Conservation (phyloP, 2,888 invertebrate genomes). For the Noctua comes region DNA sequence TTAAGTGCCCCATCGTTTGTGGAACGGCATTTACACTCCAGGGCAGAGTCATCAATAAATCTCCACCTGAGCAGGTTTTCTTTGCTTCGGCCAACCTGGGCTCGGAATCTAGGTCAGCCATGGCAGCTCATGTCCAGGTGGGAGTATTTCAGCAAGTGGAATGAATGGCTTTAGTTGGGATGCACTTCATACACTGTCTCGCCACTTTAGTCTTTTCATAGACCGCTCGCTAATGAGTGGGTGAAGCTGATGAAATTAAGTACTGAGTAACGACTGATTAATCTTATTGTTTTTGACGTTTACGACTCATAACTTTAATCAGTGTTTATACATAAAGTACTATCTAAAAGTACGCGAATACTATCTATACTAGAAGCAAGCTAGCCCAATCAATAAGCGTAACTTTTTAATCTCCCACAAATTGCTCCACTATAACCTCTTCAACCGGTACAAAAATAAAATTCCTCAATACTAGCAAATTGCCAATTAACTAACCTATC, state of each 20-base stretch:
- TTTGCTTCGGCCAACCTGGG: neutral
- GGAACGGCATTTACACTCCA: neutral
- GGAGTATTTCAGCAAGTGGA: neutral
- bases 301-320: neutral
- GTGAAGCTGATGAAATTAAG: neutral
- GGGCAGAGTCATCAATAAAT: neutral
- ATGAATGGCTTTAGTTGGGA: neutral
- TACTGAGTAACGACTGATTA: neutral
- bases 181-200: neutral
- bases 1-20: neutral
- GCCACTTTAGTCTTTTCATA: neutral
- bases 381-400: neutral
- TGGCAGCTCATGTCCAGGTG: neutral
- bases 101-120: neutral
- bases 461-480: slow-evolving; percentile 22
- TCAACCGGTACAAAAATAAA: slow-evolving; percentile 25
- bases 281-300: neutral
- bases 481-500: slow-evolving; percentile 44
- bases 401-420: slow-evolving; percentile 11
- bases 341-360: neutral
- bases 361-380: slow-evolving; percentile 2
- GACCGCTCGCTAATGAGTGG: neutral
- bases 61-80: neutral
- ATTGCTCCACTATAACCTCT: neutral
- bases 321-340: neutral